A percentile compares a stretch with the other conserved stretches of the same genome.
Evolutionary conservation across 1,140 invertebrate genomes (phyloP).

Genomic region (Hypsibius dujardini): DNA sequence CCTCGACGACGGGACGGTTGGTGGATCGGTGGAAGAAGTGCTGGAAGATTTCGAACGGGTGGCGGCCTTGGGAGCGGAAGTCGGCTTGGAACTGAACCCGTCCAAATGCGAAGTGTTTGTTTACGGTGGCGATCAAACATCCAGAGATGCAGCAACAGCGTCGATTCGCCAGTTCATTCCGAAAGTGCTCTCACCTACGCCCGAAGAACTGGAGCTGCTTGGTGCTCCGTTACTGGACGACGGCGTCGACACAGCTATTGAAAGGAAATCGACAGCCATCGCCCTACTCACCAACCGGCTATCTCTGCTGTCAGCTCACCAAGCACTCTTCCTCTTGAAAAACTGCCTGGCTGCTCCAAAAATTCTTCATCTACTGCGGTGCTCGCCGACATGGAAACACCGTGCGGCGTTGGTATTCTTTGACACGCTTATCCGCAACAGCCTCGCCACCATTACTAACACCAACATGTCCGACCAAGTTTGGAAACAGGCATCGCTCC

Average conservation of each 20-base stretch:
- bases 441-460: too few relatives aligned
- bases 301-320: too few relatives aligned
- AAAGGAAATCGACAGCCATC: too few relatives aligned
- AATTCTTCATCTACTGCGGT: too few relatives aligned
- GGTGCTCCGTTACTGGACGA: neutral
- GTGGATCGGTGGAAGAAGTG: neutral
- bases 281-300: too few relatives aligned
- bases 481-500: too few relatives aligned
- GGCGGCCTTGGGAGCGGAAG: neutral
- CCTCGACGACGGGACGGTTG: neutral
- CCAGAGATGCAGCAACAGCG: neutral
- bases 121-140: neutral
- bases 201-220: neutral
- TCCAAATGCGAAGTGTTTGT: neutral
- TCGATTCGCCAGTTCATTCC: neutral
- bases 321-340: too few relatives aligned
- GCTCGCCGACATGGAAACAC: too few relatives aligned
- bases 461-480: too few relatives aligned
- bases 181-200: neutral
- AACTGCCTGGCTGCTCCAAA: too few relatives aligned
- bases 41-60: neutral
- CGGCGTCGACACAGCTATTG: slow-evolving; percentile 2
- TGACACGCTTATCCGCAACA: too few relatives aligned
- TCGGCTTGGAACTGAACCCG: neutral
- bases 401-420: too few relatives aligned